Base-by-base conservation (phyloP, 1,140 invertebrate species). In the Stegodyphus dumicola region DNA sequence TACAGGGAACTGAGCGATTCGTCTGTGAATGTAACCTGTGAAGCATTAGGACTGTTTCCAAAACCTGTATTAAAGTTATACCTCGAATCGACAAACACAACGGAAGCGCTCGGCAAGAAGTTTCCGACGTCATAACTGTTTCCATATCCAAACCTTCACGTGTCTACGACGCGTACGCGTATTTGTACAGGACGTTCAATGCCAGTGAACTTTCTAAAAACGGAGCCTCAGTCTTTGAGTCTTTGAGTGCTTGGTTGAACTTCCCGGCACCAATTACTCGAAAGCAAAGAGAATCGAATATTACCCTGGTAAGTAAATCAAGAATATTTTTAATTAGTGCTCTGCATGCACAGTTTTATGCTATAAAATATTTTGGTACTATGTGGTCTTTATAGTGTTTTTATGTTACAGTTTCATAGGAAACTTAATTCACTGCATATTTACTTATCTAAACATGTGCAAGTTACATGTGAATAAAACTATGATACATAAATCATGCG, bases 251-350 rank as follows among this genome's bases (percentile, higher is more conserved):
- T 15, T 53, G 6, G 13, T 85, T 6, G 84, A 85, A 53, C 67
- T 85, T 15, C 75, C 76, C 5, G 84, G 84, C 10, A 85, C 84
- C n/a, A 78, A 78, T 54, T 85, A 85, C 9, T 54, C 56, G 11
- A 81, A 52, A 54, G 64, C 80, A 11, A 84, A 74, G 53, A 75
- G 80, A 67, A 84, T 84, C n/a, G 80, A 60, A 7, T 84, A 74
- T 33, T 84, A 84, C 33, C 79, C 79, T 64, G 79, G 79, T 83
- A 15, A 65, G 69, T 60, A 78, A 60, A 33, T 33, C 33, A 33
- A 33, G 33, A 33, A 33, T 33, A 3, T 33, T 3, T 33, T 33
- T 33, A 33, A 33, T 33, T 33, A 3, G 33, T 33, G 33, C 33
- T 33, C 3, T 33, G 33, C 33, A 33, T 33, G 33, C 33, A 33